A percentile compares a stretch with the other conserved stretches of the same genome.
phyloP scores from a whole-genome alignment of 2,797 vertebrate genomes.

The Chrysocyon brachyurus region DNA sequence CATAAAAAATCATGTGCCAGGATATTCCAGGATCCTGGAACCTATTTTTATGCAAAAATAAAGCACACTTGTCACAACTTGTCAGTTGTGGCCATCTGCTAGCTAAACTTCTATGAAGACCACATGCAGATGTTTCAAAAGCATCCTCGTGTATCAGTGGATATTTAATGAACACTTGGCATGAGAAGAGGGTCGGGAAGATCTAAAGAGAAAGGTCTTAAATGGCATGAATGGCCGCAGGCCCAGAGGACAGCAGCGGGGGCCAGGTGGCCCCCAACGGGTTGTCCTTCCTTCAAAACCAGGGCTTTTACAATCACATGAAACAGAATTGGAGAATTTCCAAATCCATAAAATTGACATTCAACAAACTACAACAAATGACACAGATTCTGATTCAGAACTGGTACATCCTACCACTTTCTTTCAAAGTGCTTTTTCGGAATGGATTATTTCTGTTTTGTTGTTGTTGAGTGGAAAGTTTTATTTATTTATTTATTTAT shows the following conservation, averaged over 20 bases:
- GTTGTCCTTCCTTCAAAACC: background rate
- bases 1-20: background rate
- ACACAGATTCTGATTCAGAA: background rate
- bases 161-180: background rate
- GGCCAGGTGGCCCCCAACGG: background rate
- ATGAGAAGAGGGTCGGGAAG: background rate
- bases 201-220: background rate
- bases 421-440: background rate
- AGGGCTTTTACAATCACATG: background rate
- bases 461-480: background rate
- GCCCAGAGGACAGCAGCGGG: background rate
- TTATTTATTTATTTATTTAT: too few relatives aligned
- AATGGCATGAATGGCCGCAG: background rate
- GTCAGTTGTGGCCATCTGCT: background rate
- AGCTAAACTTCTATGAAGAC: background rate
- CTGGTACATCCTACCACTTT: background rate
- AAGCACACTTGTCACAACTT: background rate
- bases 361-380: background rate
- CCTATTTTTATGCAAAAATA: background rate
- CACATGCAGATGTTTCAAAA: background rate
- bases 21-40: background rate
- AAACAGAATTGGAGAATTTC: background rate
- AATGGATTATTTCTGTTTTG: background rate
- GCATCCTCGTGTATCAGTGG: background rate
- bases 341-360: background rate